These are phyloP conservation scores for Nycticryphes semicollaris DNA, from an alignment of 2,113 vertebrate species.

Conservation along the genomic window DNA sequence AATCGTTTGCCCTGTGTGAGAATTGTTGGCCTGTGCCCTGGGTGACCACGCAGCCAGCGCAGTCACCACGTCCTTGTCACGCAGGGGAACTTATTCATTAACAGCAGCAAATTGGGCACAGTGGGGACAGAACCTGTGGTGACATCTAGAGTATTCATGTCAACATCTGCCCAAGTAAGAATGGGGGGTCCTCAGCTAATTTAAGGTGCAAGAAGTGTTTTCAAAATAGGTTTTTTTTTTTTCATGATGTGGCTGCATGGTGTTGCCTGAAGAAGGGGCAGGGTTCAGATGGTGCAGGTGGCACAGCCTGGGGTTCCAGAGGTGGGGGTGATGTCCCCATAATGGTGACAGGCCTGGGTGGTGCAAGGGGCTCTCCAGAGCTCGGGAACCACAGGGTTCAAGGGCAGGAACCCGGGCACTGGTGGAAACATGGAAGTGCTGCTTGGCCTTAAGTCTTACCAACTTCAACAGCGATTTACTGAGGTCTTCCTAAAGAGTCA, in stretches of 20 bases:
- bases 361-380: neutral
- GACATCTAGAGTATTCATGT: neutral
- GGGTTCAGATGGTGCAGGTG: neutral
- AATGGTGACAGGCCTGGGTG: neutral
- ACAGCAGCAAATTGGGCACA: neutral
- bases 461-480: accelerated
- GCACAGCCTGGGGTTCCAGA: neutral
- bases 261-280: neutral
- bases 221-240: neutral
- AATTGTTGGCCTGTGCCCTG: accelerated
- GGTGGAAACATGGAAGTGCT: accelerated
- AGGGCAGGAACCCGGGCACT: neutral
- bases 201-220: neutral
- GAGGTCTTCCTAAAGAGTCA: neutral
- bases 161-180: neutral
- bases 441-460: neutral
- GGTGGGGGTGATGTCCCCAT: neutral
- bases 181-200: accelerated
- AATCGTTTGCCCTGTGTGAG: neutral
- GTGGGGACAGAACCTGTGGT: neutral
- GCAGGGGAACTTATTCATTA: neutral
- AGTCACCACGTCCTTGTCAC: accelerated
- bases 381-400: neutral
- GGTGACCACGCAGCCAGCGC: neutral
- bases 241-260: accelerated